Percentiles rank a stretch among this genome's conserved stretches.
Evolutionary conservation across 2,888 invertebrate genomes (phyloP).

Genomic region (Cinara cedri): DNA sequence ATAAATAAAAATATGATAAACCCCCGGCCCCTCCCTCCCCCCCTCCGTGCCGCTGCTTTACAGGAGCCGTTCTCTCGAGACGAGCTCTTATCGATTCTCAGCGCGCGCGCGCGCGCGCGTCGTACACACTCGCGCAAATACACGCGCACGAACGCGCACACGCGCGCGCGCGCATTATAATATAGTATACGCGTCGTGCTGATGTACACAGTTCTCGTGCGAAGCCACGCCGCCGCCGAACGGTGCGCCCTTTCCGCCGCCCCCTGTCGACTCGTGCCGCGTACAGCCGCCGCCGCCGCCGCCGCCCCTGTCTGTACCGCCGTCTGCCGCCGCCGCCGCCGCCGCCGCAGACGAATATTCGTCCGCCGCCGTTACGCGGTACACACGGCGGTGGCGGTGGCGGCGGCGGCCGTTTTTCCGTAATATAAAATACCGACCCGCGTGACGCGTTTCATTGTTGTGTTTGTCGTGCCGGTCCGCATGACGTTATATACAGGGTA

Average conservation of each 20-base stretch:
- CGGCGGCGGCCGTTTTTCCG: constrained; percentile 4
- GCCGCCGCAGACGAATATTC: background rate
- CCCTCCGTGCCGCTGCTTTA: background rate
- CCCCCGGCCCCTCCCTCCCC: no score
- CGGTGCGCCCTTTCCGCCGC: background rate
- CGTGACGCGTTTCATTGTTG: background rate
- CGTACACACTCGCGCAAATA: background rate
- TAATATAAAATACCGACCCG: background rate
- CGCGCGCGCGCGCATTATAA: background rate
- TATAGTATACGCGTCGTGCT: background rate
- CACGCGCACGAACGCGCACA: background rate
- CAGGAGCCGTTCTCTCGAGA: constrained; percentile 20
- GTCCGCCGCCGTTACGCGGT: no score
- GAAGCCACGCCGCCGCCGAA: constrained; percentile 4
- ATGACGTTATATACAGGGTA: no score
- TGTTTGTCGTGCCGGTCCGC: background rate
- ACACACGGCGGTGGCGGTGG: no score
- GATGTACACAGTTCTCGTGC: background rate
- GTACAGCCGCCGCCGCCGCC: background rate
- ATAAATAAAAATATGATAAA: no score
- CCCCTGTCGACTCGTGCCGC: background rate
- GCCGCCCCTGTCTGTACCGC: background rate
- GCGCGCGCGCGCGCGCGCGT: background rate
- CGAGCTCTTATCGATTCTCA: constrained; percentile 31
- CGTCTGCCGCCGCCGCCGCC: background rate